phyloP scores from a whole-genome alignment of 2,888 invertebrate genomes.

The Drosophila buzzatii region DNA sequence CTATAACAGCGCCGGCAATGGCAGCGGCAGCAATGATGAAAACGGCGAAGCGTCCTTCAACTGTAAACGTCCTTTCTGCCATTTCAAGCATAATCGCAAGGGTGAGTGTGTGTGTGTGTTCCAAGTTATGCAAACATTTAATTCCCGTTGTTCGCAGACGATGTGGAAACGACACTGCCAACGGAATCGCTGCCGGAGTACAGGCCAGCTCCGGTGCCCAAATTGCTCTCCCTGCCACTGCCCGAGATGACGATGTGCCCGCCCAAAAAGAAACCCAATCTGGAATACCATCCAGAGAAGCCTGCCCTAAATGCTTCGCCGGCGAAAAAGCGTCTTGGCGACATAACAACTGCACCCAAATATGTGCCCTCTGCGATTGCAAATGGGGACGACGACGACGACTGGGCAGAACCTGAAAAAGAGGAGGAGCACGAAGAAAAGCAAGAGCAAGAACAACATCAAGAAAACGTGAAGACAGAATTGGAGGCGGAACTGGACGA shows the following conservation, averaged over 20 bases:
- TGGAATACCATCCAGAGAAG: slow-evolving; percentile 85
- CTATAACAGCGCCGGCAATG: slow-evolving; percentile 87
- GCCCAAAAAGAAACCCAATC: slow-evolving; percentile 75
- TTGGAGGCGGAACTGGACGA: slow-evolving; percentile 16
- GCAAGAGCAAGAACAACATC: neutral
- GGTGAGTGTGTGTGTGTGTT: slow-evolving; percentile 84
- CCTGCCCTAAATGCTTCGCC: slow-evolving; percentile 82
- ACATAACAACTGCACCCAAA: slow-evolving; percentile 67
- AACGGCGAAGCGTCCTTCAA: slow-evolving; percentile 87
- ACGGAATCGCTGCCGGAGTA: slow-evolving; percentile 74
- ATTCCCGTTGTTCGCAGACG: slow-evolving; percentile 50
- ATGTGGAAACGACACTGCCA: slow-evolving; percentile 60
- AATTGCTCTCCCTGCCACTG: slow-evolving; percentile 78
- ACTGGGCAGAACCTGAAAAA: slow-evolving; percentile 23
- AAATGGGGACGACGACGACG: slow-evolving; percentile 32
- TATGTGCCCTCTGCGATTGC: slow-evolving; percentile 78
- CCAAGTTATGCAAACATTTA: slow-evolving; percentile 1
- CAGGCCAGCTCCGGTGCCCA: slow-evolving; percentile 83
- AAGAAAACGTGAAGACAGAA: slow-evolving; percentile 6
- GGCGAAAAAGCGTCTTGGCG: slow-evolving; percentile 49
- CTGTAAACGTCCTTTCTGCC: slow-evolving; percentile 96
- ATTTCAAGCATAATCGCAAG: slow-evolving; percentile 94
- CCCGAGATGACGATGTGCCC: slow-evolving; percentile 55
- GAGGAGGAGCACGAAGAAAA: slow-evolving; percentile 6
- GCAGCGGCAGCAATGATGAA: slow-evolving; percentile 86